Base-by-base conservation (phyloP, 2,888 invertebrate species). In the Callyntrura guangdongensis region DNA sequence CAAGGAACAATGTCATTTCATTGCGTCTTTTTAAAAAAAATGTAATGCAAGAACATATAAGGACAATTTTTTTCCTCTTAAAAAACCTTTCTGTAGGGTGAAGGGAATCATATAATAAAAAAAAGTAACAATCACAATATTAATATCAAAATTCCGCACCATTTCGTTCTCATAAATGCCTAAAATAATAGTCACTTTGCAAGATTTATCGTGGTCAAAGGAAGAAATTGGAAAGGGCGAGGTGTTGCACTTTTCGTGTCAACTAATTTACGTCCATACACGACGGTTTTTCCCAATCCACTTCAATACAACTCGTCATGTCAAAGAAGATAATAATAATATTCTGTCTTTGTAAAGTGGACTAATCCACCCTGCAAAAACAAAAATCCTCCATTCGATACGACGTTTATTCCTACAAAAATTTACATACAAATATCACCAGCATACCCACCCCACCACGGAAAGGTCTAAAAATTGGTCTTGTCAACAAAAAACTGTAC, bases 151-250 rank as follows among this genome's bases (percentile, higher is more conserved):
- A 81, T 69, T 86, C 56, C 81, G 69, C 81, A 61, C 64, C 25
- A 36, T 86, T 77, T 77, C 53, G 25, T 77, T 3, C 36, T 36
- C 77, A 53, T 77, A 77, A 77, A 49, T 77, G 77, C 61, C 47
- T 81, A n/a, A 81, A 36, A 81, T 81, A 81, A 81, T 64, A 27
- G 64, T 74, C 45, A 79, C 47, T 49, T 72, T 59, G n/a, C 8
- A 72, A 82, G 88, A 88, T 88, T 88, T 72, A 88, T 88, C 47
- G 81, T 69, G 83, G 72, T 83, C 82, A 83, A 20, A 72, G 82
- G 88, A 72, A 82, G 87, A 87, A 87, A 87, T 87, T 87, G 87
- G 87, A 88, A 72, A 72, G 87, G 81, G 45, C 81, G 77, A 77
- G 77, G 77, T 77, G 77, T 53, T 77, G 53, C 77, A 56, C 36